Evolutionary conservation across 30 jellyfish, hydroid and myxozoan species (phyloP), one percentile per base, ranked within the genome.

Genomic region (Rhopilema esculentum): DNA sequence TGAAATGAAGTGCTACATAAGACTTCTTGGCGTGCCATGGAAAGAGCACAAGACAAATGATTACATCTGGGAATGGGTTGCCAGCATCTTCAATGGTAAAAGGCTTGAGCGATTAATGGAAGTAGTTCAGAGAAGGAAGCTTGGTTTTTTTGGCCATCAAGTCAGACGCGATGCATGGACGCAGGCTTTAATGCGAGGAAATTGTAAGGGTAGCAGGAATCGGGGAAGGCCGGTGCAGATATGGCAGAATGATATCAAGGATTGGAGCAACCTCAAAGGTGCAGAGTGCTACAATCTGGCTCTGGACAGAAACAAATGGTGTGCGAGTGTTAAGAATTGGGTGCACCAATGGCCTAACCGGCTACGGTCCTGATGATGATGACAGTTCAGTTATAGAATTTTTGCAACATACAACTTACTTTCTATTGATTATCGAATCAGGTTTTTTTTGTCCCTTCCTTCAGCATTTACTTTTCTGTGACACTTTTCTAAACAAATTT

Each of bases 111-210:
- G 81, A 26, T 22, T 69, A 4, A 63, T 69, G 81, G 6, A 23
- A 69, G 67, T 69, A 23, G 19, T 1, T 1, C 23, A 69, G 31
- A 69, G 31, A 28, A 69, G 81, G 22, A 31, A 69, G 31, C 52
- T 26, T 28, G 31, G 4, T 4, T 69, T 69, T 20, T 69, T 69
- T 27, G 81, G 67, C 8, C 81, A 69, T 22, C 52, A 69, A 27
- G 52, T 69, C 51, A 69, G 81, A 27, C 81, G 81, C 16, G 81
- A 69, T 16, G 31, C 25, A 69, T 18, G 26, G 48, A 69, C 81
- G 9, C 8, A 69, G 21, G 40, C 16, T 15, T 31, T 6, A 20
- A 69, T 69, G 52, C 81, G 22, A 69, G 81, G 81, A 9, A 26
- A n/a, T 23, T 22, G 51, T 69, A 67, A 69, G 31, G 81, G 81